Evolutionary conservation across 2,113 vertebrate genomes (phyloP).

Genomic region (Psilopogon haemacephalus): DNA sequence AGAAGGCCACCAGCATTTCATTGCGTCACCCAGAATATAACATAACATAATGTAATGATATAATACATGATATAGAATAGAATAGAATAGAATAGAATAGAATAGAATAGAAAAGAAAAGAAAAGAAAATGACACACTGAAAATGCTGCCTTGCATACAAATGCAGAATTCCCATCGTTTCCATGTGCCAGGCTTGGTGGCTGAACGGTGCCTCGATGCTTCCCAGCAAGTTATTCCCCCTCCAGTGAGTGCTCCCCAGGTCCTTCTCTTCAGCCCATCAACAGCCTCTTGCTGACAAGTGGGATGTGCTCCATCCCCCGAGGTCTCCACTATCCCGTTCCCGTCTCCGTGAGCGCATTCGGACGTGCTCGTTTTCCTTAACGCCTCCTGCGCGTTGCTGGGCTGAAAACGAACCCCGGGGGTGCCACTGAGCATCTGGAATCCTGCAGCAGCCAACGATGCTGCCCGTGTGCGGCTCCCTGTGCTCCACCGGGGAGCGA

Average conservation of each 20-base stretch:
- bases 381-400: background rate
- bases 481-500: rapidly evolving
- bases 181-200: rapidly evolving
- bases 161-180: rapidly evolving
- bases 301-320: rapidly evolving
- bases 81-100: no score
- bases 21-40: background rate
- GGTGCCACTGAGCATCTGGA: background rate
- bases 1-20: background rate
- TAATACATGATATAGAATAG: no score
- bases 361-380: rapidly evolving
- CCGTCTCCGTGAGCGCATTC: background rate
- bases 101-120: no score
- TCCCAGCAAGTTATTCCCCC: background rate
- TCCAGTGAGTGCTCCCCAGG: no score
- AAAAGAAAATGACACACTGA: no score
- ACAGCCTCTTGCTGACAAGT: background rate
- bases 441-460: background rate
- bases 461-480: background rate
- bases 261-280: background rate
- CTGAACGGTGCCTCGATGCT: rapidly evolving
- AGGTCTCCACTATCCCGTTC: background rate
- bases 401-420: background rate
- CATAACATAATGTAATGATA: background rate
- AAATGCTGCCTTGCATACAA: background rate